Evolutionary conservation across 2,888 invertebrate genomes (phyloP).

Genomic region (Cyclophora albipunctata): DNA sequence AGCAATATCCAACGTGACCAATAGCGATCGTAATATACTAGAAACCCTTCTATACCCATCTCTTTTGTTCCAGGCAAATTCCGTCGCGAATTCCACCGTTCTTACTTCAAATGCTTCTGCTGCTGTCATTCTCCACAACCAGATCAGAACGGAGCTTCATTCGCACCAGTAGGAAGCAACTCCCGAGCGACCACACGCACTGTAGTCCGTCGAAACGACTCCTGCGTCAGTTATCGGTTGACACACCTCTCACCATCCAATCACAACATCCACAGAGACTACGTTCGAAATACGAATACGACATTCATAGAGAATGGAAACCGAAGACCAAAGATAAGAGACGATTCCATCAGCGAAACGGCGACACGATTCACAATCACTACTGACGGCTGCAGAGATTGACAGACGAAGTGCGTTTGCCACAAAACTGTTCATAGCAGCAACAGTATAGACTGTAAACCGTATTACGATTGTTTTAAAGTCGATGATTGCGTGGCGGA

Average conservation of each 20-base stretch:
- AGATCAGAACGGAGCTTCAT: constrained; percentile 59
- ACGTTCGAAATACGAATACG: constrained; percentile 57
- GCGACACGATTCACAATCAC: constrained; percentile 57
- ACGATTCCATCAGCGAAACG: constrained; percentile 63
- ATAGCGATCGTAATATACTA: too few species aligned
- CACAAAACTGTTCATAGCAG: constrained; percentile 47
- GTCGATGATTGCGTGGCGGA: constrained; percentile 32
- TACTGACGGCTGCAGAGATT: constrained; percentile 58
- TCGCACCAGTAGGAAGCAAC: constrained; percentile 57
- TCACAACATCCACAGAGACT: constrained; percentile 61
- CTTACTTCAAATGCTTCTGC: constrained; percentile 79
- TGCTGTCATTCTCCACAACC: constrained; percentile 48
- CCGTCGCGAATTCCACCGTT: constrained; percentile 81
- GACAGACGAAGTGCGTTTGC: constrained; percentile 51
- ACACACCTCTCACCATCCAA: constrained; percentile 67
- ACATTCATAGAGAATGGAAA: constrained; percentile 69
- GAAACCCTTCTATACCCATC: background rate
- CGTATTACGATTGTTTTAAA: constrained; percentile 66
- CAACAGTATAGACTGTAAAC: constrained; percentile 64
- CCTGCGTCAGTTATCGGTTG: constrained; percentile 62
- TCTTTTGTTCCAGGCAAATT: constrained; percentile 80
- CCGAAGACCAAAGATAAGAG: constrained; percentile 46
- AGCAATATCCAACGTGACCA: too few species aligned
- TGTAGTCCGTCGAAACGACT: constrained; percentile 62
- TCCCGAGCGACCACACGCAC: constrained; percentile 62